Base-by-base conservation (phyloP, 2,797 vertebrate species). In the Notolepis coatsorum region DNA sequence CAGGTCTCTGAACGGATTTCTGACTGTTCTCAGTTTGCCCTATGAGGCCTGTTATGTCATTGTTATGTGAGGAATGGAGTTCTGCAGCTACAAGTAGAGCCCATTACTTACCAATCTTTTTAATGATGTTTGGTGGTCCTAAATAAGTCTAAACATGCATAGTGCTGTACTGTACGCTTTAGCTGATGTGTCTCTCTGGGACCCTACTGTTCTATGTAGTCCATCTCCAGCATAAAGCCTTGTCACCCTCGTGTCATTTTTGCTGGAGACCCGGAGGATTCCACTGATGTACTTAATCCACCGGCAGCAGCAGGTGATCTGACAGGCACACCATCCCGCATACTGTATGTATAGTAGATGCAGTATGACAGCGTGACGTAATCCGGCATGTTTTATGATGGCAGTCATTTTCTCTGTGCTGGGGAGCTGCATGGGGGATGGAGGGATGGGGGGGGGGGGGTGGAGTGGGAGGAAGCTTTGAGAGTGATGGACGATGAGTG, bases 191-290 rank as follows among this genome's bases (percentile, higher is more conserved):
- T 52, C 52, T 60, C 49, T 43, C 5, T 17, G 20, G 52, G 9
- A 20, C 17, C n/a, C 39, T 20, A 20, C 17, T 15, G 1, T n/a
- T n/a, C n/a, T n/a, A n/a, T n/a, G n/a, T 54, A 61, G 58, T 30
- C 48, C 43, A 49, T 27, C 35, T 51, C 50, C n/a, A 31, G 64
- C 63, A 61, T 49, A 47, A 66, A 75, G 46, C 39, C 35, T 69
- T n/a, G n/a, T n/a, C n/a, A n/a, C n/a, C n/a, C 61, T 76, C 67
- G 57, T 67, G 65, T 61, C 61, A 57, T 73, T 65, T 76, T 63
- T 25, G 65, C 65, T 68, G 47, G n/a, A 0, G 42, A 61, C 54
- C 15, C 53, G 33, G 59, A 46, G 35, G 45, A 69, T 57, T 66
- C 63, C n/a, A 71, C 41, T 17, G 7, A 23, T 15, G 66, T 45